Evolutionary conservation across 2,113 vertebrate genomes (phyloP), one percentile per base, ranked within the genome.

Genomic region (Callocephalon fimbriatum): DNA sequence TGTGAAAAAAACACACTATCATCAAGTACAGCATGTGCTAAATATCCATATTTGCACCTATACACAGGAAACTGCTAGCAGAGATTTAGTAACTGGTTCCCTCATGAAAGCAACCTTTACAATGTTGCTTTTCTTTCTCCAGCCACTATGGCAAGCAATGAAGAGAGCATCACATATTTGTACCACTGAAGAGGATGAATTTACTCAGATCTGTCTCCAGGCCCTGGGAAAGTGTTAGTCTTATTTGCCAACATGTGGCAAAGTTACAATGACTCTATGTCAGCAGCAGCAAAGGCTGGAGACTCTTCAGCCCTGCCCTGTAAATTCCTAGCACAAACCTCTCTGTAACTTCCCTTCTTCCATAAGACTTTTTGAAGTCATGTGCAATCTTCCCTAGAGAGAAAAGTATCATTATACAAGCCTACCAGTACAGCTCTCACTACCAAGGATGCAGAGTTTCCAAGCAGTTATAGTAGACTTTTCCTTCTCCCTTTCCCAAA

Each of bases 231-330:
- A 83, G 4, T 5, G 6, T 25, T 15, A 56, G 9, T 26, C 51
- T 29, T 42, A 19, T 35, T 42, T 66, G 7, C 17, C 23, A 79
- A 7, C 37, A 32, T 0, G 0, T 5, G 50, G 23, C 17, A 79
- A 65, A 88, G n/a, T 47, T 31, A 31, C 12, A 44, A 2, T 12
- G 2, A 66, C 12, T 61, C 47, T 56, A 8, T 35, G 12, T 32
- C n/a, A 65, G 10, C n/a, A 48, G 17, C 5, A 8, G 35, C 38
- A 82, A 31, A 56, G 22, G 15, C 22, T 71, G 40, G 15, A 40
- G 14, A 31, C 13, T 5, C 29, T 83, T 85, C 44, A 73, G n/a
- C 15, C 42, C 15, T 62, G 22, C 19, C 40, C 63, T 83, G 31
- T 4, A 11, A 35, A 74, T 74, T 81, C 35, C 44, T 59, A 9